Base-by-base conservation (phyloP, 2,888 invertebrate genomes). In the Amiota mariae region DNA sequence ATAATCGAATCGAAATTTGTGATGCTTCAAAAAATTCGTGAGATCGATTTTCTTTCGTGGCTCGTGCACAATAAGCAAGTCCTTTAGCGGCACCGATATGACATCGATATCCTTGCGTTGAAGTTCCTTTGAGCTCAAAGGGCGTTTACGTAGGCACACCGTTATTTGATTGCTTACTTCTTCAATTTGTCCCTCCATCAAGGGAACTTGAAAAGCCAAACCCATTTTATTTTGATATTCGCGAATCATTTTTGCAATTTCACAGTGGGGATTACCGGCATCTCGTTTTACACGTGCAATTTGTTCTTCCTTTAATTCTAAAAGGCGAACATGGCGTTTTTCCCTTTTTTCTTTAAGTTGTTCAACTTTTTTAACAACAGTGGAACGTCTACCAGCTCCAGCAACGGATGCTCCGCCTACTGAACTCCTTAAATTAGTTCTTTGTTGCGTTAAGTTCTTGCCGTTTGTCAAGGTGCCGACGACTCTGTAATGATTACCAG, bases 191-290 rank as follows among this genome's bases (percentile, higher is more conserved):
- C 93, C 93, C 82, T 97, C 95, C 46, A 94, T 95, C 73, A 93
- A 74, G 99, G 91, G 49, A 98, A 97, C 84, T 95, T 93, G 91
- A 96, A 97, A 75, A 1, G 3, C 24, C 3, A 3, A 24, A 24
- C 98, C 98, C 81, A 98, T 92, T 77, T 93, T 94, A 85, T 90
- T 93, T 89, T 94, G 94, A 91, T 96, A 98, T 84, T 98, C 98
- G 80, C 95, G 93, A 87, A 99, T 98, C 99, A 99, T 99, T 75
- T 95, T 95, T 71, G 97, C 92, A 87, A 98, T 97, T 91, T 98
- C 98, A 98, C 98, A 99, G 91, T 99, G 98, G 0, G 98, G 98
- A 91, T 98, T 98, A 73, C 98, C 98, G 0, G 97, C 97, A 89
- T 98, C 98, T 90, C 96, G 92, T 90, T 97, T 96, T 94, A 97